A percentile compares a stretch with the other conserved stretches of the same genome.
phyloP scores from a whole-genome alignment of 2,797 vertebrate genomes.

The Coranthus polyacanthus region DNA sequence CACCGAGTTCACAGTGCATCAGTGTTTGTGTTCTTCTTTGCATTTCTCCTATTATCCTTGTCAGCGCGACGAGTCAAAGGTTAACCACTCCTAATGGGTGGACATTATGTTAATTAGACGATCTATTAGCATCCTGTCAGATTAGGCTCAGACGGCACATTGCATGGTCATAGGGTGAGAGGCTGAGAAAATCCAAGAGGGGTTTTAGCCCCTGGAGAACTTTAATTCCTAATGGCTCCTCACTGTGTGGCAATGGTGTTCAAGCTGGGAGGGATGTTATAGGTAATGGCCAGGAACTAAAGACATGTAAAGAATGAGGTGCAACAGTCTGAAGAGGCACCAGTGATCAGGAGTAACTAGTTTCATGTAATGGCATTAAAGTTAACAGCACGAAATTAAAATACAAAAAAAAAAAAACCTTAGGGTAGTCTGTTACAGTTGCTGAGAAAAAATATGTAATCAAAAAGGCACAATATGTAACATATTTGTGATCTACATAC shows the following conservation, averaged over 20 bases:
- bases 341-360: too few species aligned
- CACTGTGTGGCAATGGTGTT: constrained; percentile 35
- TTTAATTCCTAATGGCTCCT: constrained; percentile 42
- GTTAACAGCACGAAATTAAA: too few species aligned
- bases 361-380: too few species aligned
- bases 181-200: constrained; percentile 53
- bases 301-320: constrained; percentile 37
- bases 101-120: constrained; percentile 77
- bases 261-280: constrained; percentile 27
- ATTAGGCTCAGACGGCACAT: constrained; percentile 67
- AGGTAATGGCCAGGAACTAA: constrained; percentile 51
- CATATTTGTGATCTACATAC: too few species aligned
- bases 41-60: constrained; percentile 56
- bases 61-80: constrained; percentile 69
- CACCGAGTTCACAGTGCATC: constrained; percentile 46
- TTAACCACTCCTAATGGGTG: constrained; percentile 74
- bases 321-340: constrained; percentile 8
- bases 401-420: too few species aligned
- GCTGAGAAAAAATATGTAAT: too few species aligned
- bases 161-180: constrained; percentile 52
- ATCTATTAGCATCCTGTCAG: constrained; percentile 78
- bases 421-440: too few species aligned
- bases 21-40: constrained; percentile 28
- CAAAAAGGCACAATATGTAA: too few species aligned
- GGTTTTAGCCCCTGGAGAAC: constrained; percentile 53